Evolutionary conservation across 2,797 vertebrate genomes (phyloP).

Genomic region (Avahi laniger): DNA sequence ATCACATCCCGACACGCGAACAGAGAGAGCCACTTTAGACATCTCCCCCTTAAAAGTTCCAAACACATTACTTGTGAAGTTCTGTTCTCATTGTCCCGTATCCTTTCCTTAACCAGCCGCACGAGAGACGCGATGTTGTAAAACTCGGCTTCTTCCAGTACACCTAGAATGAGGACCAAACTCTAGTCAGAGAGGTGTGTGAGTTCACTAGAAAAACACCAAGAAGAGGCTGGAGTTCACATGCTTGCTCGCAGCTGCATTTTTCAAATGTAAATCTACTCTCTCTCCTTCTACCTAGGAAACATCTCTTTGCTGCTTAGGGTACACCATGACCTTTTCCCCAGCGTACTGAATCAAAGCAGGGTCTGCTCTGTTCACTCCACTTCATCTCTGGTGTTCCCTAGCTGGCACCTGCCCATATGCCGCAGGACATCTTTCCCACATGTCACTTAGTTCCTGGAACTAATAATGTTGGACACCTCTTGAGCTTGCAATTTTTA

Average conservation of each 20-base stretch:
- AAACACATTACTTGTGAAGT: constrained; percentile 92
- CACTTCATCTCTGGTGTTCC: not conserved
- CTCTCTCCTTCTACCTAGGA: not conserved
- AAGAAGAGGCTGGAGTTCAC: not conserved
- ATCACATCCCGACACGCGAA: not conserved
- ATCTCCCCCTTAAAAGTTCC: not conserved
- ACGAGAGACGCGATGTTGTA: constrained; percentile 98
- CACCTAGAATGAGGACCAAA: constrained; percentile 85
- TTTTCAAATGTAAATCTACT: not conserved
- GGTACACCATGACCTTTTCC: not conserved
- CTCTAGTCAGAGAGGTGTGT: not conserved
- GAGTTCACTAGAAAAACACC: not conserved
- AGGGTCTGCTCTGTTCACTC: not conserved
- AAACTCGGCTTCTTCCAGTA: constrained; percentile 98
- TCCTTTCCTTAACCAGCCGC: constrained; percentile 96
- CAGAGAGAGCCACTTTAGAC: not conserved
- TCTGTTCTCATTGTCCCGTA: constrained; percentile 98
- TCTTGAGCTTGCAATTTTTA: not conserved
- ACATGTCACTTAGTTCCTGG: not conserved
- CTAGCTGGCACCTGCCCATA: not conserved
- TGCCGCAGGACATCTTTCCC: not conserved
- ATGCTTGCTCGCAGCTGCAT: not conserved
- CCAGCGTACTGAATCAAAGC: not conserved
- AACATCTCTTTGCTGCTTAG: not conserved
- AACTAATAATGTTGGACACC: not conserved